A percentile compares a stretch with the other conserved stretches of the same genome.
phyloP scores from a whole-genome alignment of 2,113 vertebrate species.

The Colossoma macropomum region DNA sequence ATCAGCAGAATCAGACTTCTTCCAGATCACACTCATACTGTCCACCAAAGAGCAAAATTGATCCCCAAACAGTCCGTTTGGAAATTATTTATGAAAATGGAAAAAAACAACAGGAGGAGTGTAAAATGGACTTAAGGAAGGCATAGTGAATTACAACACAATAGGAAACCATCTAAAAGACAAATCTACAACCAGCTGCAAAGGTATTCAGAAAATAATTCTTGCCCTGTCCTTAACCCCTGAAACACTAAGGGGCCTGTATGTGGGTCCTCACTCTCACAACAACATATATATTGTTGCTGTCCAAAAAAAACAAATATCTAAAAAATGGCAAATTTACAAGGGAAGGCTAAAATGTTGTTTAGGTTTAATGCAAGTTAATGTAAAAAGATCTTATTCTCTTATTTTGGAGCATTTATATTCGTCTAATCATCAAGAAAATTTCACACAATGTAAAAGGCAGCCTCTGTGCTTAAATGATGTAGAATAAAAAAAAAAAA shows the following conservation, averaged over 20 bases:
- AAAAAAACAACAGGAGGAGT: neutral
- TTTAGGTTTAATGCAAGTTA: too few relatives aligned
- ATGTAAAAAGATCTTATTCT: too few relatives aligned
- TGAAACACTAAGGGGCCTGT: neutral
- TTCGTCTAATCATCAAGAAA: too few relatives aligned
- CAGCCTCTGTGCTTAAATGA: too few relatives aligned
- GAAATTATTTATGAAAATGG: constrained; percentile 8
- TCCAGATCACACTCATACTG: neutral
- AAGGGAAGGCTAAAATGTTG: too few relatives aligned
- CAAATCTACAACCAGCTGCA: neutral
- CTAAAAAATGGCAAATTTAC: too few relatives aligned
- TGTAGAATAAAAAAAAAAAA: too few relatives aligned
- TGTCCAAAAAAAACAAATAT: too few relatives aligned
- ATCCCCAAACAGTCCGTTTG: neutral
- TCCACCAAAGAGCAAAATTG: neutral
- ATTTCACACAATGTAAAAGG: too few relatives aligned
- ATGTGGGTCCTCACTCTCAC: neutral
- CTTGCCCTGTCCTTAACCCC: neutral
- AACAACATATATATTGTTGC: neutral
- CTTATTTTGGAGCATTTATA: too few relatives aligned
- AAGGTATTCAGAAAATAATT: neutral
- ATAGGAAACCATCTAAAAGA: neutral
- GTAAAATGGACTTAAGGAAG: neutral
- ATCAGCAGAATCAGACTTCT: neutral
- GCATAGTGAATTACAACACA: neutral